A percentile compares a stretch with the other conserved stretches of the same genome.
Evolutionary conservation across 2,888 invertebrate genomes (phyloP).

Genomic region (Tetranychus piercei): DNA sequence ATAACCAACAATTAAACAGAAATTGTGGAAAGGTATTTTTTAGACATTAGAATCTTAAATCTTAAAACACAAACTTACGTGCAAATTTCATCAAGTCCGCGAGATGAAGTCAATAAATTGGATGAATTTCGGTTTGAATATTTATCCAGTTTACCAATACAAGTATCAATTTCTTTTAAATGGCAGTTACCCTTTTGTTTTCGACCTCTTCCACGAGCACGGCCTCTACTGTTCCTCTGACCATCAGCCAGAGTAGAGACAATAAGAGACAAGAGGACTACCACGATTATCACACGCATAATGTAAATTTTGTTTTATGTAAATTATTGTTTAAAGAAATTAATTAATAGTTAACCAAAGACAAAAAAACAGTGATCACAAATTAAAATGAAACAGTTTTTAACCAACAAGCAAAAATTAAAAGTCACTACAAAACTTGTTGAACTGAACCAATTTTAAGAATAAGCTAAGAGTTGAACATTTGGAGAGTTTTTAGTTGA

Average conservation of each 20-base stretch:
- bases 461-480: no score
- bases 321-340: background rate
- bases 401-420: no score
- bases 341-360: background rate
- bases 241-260: background rate
- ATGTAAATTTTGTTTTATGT: background rate
- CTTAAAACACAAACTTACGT: slow-evolving; percentile 15
- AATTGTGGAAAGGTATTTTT: background rate
- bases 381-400: no score
- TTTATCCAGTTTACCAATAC: slow-evolving; percentile 19
- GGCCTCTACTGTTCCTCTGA: background rate
- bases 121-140: slow-evolving; percentile 17
- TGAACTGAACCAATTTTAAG: no score
- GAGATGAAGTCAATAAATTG: slow-evolving; percentile 17
- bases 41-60: background rate
- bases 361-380: no score
- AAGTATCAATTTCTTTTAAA: slow-evolving; percentile 21
- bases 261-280: background rate
- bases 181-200: slow-evolving; percentile 19
- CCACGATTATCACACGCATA: background rate
- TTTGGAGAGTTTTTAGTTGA: background rate
- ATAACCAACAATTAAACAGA: background rate
- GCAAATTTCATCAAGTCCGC: slow-evolving; percentile 21
- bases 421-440: no score
- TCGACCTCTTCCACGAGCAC: slow-evolving; percentile 9